Evolutionary conservation across 2,113 vertebrate genomes (phyloP).

Genomic region (Delphinus delphis): DNA sequence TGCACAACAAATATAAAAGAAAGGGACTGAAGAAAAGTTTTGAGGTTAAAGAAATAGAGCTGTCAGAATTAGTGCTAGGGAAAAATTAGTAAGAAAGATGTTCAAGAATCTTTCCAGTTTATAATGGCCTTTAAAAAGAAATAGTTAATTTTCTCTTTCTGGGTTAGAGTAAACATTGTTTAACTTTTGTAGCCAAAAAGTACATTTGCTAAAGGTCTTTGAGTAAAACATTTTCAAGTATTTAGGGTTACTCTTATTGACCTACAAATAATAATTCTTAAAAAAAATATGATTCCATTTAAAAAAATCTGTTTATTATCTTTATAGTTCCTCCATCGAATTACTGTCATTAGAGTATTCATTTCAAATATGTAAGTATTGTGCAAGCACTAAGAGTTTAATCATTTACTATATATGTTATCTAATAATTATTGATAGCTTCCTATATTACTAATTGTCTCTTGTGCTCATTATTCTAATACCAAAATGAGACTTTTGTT

Average conservation of each 20-base stretch:
- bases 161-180: not conserved
- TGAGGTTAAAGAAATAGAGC: not conserved
- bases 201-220: not conserved
- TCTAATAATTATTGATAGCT: not conserved
- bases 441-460: not conserved
- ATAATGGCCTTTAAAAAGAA: not conserved
- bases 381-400: not conserved
- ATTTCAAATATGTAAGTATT: not conserved
- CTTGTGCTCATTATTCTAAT: not conserved
- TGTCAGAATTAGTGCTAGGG: not conserved
- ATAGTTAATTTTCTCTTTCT: not conserved
- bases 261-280: not conserved
- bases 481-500: not conserved
- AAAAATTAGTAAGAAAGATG: not conserved
- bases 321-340: not conserved
- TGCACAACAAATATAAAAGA: not conserved
- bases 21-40: not conserved
- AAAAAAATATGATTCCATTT: not conserved
- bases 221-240: not conserved
- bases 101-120: not conserved
- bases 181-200: not conserved
- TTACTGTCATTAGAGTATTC: not conserved
- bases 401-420: not conserved
- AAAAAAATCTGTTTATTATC: not conserved
- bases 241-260: not conserved